Percentiles rank a stretch among this genome's conserved stretches.
Evolutionary conservation across 2,113 vertebrate genomes (phyloP).

Genomic region (Mobula hypostoma): DNA sequence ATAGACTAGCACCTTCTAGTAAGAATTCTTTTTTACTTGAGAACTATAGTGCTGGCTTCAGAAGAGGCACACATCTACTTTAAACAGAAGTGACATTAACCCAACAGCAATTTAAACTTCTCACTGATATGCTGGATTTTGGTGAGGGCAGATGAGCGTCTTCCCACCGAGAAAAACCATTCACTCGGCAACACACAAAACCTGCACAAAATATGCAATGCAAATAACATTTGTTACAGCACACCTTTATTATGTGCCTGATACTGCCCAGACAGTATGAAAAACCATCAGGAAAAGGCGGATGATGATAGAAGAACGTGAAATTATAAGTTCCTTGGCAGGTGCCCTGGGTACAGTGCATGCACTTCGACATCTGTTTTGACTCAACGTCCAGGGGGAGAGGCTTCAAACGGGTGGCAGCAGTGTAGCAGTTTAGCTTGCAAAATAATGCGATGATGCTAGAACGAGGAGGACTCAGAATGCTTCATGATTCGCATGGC

Average conservation of each 20-base stretch:
- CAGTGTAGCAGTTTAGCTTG: slow-evolving; percentile 82
- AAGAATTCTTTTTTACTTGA: slow-evolving; percentile 12
- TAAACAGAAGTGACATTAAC: slow-evolving; percentile 28
- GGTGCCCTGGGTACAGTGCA: slow-evolving; percentile 90
- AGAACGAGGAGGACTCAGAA: slow-evolving; percentile 54
- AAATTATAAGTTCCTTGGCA: slow-evolving; percentile 54
- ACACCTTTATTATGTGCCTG: slow-evolving; percentile 31
- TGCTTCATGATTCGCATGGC: slow-evolving; percentile 65
- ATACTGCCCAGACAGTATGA: slow-evolving; percentile 31
- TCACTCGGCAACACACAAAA: slow-evolving; percentile 21
- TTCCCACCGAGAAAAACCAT: slow-evolving; percentile 19
- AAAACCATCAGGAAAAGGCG: slow-evolving; percentile 22
- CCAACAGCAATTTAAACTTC: neutral
- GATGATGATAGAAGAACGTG: slow-evolving; percentile 6
- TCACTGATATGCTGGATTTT: slow-evolving; percentile 1
- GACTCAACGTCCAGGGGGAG: slow-evolving; percentile 60
- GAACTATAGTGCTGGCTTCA: slow-evolving; percentile 33
- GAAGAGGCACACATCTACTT: slow-evolving; percentile 20
- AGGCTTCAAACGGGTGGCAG: slow-evolving; percentile 73
- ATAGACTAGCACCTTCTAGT: slow-evolving; percentile 36
- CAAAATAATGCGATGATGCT: slow-evolving; percentile 74
- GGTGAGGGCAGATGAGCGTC: neutral
- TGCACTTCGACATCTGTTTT: slow-evolving; percentile 67
- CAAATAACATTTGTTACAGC: slow-evolving; percentile 25
- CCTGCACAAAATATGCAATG: slow-evolving; percentile 31